Base-by-base conservation (phyloP, 2,888 invertebrate genomes). In the Drosophila kambysellisi region DNA sequence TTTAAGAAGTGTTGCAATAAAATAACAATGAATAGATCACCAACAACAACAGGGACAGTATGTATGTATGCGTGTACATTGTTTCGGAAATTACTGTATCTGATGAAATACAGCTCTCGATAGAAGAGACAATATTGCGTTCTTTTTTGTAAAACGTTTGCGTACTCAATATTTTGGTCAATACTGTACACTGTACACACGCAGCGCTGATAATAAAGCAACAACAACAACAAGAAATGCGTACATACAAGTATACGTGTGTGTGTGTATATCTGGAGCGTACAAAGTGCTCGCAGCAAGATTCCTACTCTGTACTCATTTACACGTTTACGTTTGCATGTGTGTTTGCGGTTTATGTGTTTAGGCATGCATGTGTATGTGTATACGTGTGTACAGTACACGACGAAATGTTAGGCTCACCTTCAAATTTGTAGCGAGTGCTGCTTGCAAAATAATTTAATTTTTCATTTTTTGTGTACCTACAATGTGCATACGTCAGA, bases 1-100 rank as follows among this genome's bases (percentile, higher is more conserved):
- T 89, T 87, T 89, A 82, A 81, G 83, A 87, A 89, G 79, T 87
- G 85, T 87, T 87, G 89, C 88, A 87, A 87, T 87, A 70, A 74
- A 83, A 85, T 56, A 88, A 83, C 65, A 72, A 76, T 89, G 75
- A 79, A 86, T 88, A 85, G 86, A 79, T 88, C 83, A 88, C 70
- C 82, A 84, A 56, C 56, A 56, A 39, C 53, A 25, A 37, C 53
- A 20, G 69, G 79, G 83, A 85, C 81, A 66, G 57, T 67, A 43
- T 32, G 41, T 63, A 37, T 62, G 20, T 33, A 33, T 65, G 60
- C 32, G 33, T 33, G 50, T 29, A 48, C 62, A 35, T 63, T 43
- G 53, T 62, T 20, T 69, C 53, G 51, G 50, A 73, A 76, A 73
- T 76, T 73, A 58, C 69, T 72, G 60, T 65, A 70, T 43, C 70